Percentiles rank a stretch among this genome's conserved stretches.
Conservation (phyloP, 1,140 invertebrate species). For the Drosophila pseudoobscura region DNA sequence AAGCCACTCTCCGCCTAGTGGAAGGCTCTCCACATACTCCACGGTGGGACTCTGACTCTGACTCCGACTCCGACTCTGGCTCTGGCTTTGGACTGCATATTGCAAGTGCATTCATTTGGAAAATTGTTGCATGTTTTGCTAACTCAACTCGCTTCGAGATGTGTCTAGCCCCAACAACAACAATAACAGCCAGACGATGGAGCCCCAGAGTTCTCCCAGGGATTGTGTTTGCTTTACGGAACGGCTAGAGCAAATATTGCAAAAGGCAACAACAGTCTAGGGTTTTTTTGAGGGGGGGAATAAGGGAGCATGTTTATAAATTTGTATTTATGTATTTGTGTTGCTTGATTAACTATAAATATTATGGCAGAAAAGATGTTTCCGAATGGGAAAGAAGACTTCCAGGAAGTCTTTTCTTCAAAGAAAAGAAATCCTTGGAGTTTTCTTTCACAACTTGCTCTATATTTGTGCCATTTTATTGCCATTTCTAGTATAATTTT, state of each 20-base stretch:
- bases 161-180: slow-evolving; percentile 52
- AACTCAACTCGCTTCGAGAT: slow-evolving; percentile 62
- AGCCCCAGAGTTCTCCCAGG: slow-evolving; percentile 38
- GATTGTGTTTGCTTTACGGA: slow-evolving; percentile 41
- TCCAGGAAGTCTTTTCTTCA: too few species aligned
- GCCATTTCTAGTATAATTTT: too few species aligned
- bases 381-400: slow-evolving; percentile 4
- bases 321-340: slow-evolving; percentile 75
- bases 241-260: slow-evolving; percentile 57
- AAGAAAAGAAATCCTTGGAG: too few species aligned
- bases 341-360: slow-evolving; percentile 80
- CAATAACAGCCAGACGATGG: slow-evolving; percentile 5
- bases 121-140: slow-evolving; percentile 81
- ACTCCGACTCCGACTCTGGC: not conserved
- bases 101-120: slow-evolving; percentile 79
- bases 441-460: too few species aligned
- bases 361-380: slow-evolving; percentile 66
- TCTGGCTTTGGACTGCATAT: slow-evolving; percentile 52
- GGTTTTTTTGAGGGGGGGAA: not conserved
- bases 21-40: too few species aligned
- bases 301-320: slow-evolving; percentile 69
- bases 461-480: not conserved
- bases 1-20: slow-evolving; percentile 34
- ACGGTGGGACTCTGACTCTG: not conserved
- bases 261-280: slow-evolving; percentile 8